These are phyloP conservation scores for Drosophila parthenogenetica DNA, from an alignment of 2,888 invertebrate species.

Conservation along the genomic window DNA sequence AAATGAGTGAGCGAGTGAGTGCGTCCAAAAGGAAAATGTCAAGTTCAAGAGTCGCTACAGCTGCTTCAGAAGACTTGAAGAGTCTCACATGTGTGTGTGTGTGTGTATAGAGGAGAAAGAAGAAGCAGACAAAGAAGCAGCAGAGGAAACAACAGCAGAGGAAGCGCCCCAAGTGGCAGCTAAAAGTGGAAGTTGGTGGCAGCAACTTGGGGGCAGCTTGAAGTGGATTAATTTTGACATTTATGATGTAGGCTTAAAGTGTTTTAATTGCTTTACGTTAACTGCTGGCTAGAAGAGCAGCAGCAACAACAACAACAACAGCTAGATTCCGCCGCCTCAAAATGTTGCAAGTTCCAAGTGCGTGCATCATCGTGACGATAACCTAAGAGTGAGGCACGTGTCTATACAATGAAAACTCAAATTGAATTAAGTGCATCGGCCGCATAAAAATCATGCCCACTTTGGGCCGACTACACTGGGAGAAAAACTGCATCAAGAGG, in stretches of 20 bases:
- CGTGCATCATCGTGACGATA: conserved; percentile 25
- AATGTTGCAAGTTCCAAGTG: conserved; percentile 21
- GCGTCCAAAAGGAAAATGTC: conserved; percentile 69
- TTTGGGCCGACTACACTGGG: neutral
- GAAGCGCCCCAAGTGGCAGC: conserved; percentile 6
- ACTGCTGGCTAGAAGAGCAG: conserved; percentile 1
- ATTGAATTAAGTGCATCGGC: conserved; percentile 68
- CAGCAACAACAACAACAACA: conserved; percentile 10
- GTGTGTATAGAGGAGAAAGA: neutral
- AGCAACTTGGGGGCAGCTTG: conserved; percentile 53
- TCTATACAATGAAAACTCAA: conserved; percentile 46
- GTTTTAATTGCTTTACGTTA: conserved; percentile 72
- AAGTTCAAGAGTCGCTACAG: conserved; percentile 80
- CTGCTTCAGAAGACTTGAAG: conserved; percentile 59
- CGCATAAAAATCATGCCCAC: conserved; percentile 70
- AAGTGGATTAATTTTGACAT: conserved; percentile 79
- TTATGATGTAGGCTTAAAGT: conserved; percentile 74
- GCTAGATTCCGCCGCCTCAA: conserved; percentile 3
- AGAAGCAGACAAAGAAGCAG: conserved; percentile 14
- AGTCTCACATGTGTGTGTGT: conserved; percentile 31
- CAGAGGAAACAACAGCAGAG: conserved; percentile 8
- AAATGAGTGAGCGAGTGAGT: conserved; percentile 7
- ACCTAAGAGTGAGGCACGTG: conserved; percentile 48
- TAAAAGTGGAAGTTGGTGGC: conserved; percentile 25
- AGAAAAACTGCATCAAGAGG: neutral